Base-by-base conservation (phyloP, 2,797 vertebrate genomes). In the Mallotus villosus region DNA sequence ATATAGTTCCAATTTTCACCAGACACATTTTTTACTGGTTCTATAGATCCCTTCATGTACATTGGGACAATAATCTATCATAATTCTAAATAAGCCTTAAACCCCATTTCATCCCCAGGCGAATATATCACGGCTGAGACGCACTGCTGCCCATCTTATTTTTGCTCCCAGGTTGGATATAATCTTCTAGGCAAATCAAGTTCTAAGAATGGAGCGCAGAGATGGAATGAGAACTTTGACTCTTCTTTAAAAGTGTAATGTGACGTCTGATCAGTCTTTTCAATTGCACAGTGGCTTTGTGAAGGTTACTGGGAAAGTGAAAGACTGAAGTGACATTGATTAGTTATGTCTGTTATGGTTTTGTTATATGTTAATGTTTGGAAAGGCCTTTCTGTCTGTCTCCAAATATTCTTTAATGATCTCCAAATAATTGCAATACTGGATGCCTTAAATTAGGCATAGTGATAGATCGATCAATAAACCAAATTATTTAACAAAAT, bases 31-130 rank as follows among this genome's bases (percentile, higher is more conserved):
- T 72, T 75, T 68, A 71, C 78, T 68, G 77, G 73, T 82, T 86
- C 78, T 63, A 76, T 72, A 84, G 84, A 89, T 79, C 73, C 71
- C 74, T 68, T 88, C 72, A 79, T 81, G 79, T 86, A 80, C 74
- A 85, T 78, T 74, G 78, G 74, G 73, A 71, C 67, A 72, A 76
- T 78, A 86, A 77, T 86, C 72, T 83, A 49, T 73, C 74, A 73
- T 82, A 55, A 82, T 83, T 82, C 75, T 76, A 86, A 90, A 80
- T 82, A 68, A 85, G 74, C 71, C 71, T 75, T 81, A 84, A 88
- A 83, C 62, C 81, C 59, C 14, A 69, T 46, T 81, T 82, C 86
- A 84, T 80, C 74, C 81, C 34, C 9, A 58, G 66, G 76, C 19
- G 67, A 77, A 78, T 70, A 32, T 67, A 76, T 84, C 78, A 75